These are phyloP conservation scores for Neopelma chrysocephalum DNA, from an alignment of 2,797 vertebrate species.

Conservation along the genomic window DNA sequence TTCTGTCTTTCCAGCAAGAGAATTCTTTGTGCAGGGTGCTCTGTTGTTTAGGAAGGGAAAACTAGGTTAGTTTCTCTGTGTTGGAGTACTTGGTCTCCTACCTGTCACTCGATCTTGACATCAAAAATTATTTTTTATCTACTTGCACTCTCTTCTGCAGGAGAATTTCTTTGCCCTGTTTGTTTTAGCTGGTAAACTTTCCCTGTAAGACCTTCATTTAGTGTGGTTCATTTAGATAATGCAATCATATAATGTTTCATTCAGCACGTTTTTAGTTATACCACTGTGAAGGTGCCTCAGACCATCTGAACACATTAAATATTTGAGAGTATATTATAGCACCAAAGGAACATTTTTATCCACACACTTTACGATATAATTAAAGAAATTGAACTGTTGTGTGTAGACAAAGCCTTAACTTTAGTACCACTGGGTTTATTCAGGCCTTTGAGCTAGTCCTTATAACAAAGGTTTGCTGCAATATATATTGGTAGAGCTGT, in stretches of 20 bases:
- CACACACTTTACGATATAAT: neutral
- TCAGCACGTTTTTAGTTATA: neutral
- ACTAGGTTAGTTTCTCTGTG: neutral
- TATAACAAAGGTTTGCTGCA: neutral
- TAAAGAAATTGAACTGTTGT: conserved; percentile 11
- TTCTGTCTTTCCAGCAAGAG: neutral
- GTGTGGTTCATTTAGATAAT: neutral
- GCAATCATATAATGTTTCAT: neutral
- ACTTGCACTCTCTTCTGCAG: neutral
- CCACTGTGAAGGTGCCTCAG: neutral
- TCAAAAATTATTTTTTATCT: neutral
- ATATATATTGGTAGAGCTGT: neutral
- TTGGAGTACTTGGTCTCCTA: neutral
- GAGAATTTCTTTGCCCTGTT: neutral
- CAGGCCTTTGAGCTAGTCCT: neutral
- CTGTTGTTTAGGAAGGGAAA: neutral
- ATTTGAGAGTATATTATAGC: neutral
- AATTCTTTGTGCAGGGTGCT: neutral
- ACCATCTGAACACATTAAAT: neutral
- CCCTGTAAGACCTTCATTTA: neutral
- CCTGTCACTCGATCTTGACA: neutral
- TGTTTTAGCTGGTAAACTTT: neutral
- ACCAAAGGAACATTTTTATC: neutral
- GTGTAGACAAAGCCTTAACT: neutral
- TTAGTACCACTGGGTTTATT: neutral